Conservation (phyloP, 2,888 invertebrate genomes). For the Cephus runcator region DNA sequence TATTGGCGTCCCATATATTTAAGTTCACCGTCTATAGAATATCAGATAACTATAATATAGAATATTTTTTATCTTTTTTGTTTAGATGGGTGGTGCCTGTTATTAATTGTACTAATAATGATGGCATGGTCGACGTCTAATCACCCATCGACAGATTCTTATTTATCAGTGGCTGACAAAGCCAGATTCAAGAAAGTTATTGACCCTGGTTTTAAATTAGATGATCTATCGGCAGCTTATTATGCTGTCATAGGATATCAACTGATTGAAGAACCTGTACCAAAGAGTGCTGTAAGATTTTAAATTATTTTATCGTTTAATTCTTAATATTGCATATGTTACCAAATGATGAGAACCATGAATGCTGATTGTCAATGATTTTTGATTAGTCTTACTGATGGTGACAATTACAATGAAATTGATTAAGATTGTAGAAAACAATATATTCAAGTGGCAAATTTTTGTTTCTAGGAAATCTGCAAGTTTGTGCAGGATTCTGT, state of each 20-base stretch:
- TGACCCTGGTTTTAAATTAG: conserved; percentile 50
- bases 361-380: conserved; percentile 49
- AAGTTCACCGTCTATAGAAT: not conserved
- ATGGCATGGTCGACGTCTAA: conserved; percentile 33
- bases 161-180: conserved; percentile 54
- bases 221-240: conserved; percentile 76
- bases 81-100: not conserved
- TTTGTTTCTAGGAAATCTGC: conserved; percentile 64
- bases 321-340: not conserved
- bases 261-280: conserved; percentile 73
- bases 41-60: not conserved
- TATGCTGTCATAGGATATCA: conserved; percentile 80
- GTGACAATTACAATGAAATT: conserved; percentile 3
- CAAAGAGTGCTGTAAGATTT: conserved; percentile 68
- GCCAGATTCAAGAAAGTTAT: conserved; percentile 52
- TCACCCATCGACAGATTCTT: conserved; percentile 54
- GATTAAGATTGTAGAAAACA: conserved; percentile 2
- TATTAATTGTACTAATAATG: conserved; percentile 16
- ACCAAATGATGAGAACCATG: conserved; percentile 48
- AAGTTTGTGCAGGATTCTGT: conserved; percentile 62
- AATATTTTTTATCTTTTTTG: not conserved
- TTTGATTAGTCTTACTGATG: conserved; percentile 63
- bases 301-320: conserved; percentile 4
- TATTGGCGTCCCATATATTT: not conserved
- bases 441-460: conserved; percentile 8